phyloP scores from a whole-genome alignment of 2,113 vertebrate species.

The Salvelinus fontinalis region DNA sequence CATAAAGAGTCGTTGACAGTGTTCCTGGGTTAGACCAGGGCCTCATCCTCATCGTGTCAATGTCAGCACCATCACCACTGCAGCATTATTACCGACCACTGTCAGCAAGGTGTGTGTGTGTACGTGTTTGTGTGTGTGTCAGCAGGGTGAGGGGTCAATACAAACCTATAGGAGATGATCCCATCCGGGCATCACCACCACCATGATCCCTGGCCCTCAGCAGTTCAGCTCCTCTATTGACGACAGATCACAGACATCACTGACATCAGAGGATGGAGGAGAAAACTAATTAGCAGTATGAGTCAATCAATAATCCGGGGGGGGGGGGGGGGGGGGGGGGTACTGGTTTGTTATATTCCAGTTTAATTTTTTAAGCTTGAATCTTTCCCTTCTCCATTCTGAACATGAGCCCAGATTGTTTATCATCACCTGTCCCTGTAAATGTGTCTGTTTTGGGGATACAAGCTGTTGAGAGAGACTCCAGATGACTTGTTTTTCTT shows the following conservation, averaged over 20 bases:
- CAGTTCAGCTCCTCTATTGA: conserved; percentile 50
- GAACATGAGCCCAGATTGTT: conserved; percentile 35
- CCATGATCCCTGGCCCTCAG: conserved; percentile 54
- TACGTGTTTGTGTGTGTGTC: not conserved
- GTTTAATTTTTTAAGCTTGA: too few species aligned
- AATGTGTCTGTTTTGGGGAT: conserved; percentile 63
- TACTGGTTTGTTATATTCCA: too few species aligned
- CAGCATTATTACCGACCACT: conserved; percentile 51
- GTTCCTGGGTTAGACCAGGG: conserved; percentile 53
- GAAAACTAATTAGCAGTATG: conserved; percentile 63
- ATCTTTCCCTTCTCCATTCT: not conserved
- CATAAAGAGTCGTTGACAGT: conserved; percentile 61
- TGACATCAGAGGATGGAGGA: conserved; percentile 46
- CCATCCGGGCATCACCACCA: conserved; percentile 12
- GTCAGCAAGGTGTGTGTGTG: conserved; percentile 18
- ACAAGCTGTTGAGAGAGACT: conserved; percentile 72
- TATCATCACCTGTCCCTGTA: conserved; percentile 39
- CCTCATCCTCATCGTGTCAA: conserved; percentile 9
- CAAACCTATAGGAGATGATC: conserved; percentile 53
- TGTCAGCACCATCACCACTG: conserved; percentile 43
- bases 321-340: too few species aligned
- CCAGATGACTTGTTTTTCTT: conserved; percentile 44
- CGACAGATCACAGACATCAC: conserved; percentile 31
- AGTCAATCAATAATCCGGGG: conserved; percentile 62
- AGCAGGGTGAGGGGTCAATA: conserved; percentile 54